Percentiles rank a stretch among this genome's conserved stretches.
Evolutionary conservation across 2,888 invertebrate genomes (phyloP).

Genomic region (Anticlea derivata): DNA sequence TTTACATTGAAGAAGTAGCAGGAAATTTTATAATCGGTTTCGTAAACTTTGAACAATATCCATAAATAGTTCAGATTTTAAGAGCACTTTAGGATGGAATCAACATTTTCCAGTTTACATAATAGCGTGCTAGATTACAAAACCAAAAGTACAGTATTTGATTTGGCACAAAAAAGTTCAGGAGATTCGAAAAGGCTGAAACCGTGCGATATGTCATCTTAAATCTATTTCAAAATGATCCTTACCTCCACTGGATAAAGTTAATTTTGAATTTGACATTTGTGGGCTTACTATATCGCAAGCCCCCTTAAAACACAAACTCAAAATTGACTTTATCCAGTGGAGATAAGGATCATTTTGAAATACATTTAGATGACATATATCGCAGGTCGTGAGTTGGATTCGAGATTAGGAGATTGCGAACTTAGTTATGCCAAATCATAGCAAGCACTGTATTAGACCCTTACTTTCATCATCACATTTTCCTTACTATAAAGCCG

Average conservation of each 20-base stretch:
- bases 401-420: conserved; percentile 43
- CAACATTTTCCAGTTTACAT: conserved; percentile 69
- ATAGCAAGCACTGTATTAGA: conserved; percentile 68
- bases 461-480: conserved; percentile 79
- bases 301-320: too few relatives aligned
- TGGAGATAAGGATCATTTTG: too few relatives aligned
- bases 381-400: too few relatives aligned
- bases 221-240: too few relatives aligned
- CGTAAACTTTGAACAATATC: conserved; percentile 59
- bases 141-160: conserved; percentile 55
- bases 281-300: too few relatives aligned
- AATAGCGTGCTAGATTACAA: conserved; percentile 61
- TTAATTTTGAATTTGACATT: too few relatives aligned
- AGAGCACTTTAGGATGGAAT: conserved; percentile 84
- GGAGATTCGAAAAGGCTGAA: conserved; percentile 42
- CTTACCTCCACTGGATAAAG: too few relatives aligned
- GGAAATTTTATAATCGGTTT: conserved; percentile 47
- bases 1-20: conserved; percentile 68
- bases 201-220: too few relatives aligned
- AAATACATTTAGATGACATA: too few relatives aligned
- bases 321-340: too few relatives aligned
- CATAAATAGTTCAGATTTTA: conserved; percentile 74
- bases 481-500: conserved; percentile 65
- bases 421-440: conserved; percentile 67
- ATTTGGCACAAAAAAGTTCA: conserved; percentile 54